These are phyloP conservation scores for Atta colombica DNA, from an alignment of 1,140 invertebrate species.

Conservation along the genomic window DNA sequence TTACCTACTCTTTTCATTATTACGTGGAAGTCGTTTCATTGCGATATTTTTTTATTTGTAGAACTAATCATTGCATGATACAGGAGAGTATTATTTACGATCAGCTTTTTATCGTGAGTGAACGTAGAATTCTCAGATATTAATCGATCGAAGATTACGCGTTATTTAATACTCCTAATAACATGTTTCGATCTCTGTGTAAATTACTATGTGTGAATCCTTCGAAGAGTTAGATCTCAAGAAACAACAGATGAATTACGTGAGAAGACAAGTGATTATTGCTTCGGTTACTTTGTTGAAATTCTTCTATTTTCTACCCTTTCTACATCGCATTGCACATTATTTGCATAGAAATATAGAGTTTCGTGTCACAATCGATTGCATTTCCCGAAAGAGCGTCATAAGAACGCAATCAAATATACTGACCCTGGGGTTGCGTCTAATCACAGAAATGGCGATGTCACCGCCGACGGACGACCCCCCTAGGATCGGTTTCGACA, in stretches of 20 bases:
- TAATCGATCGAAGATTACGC: slow-evolving; percentile 49
- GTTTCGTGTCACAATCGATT: not conserved
- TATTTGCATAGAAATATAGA: not conserved
- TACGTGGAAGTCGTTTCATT: not conserved
- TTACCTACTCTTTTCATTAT: slow-evolving; percentile 3
- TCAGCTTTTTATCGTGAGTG: not conserved
- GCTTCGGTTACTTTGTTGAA: not conserved
- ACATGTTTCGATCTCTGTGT: slow-evolving; percentile 16
- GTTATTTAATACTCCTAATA: slow-evolving; percentile 43
- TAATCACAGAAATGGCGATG: slow-evolving; percentile 76
- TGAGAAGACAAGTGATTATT: not conserved
- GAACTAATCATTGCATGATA: not conserved
- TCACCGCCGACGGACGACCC: slow-evolving; percentile 56
- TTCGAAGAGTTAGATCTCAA: not conserved
- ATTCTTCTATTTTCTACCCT: not conserved
- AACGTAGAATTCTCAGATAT: not conserved
- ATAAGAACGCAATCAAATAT: slow-evolving; percentile 60
- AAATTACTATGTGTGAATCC: not conserved
- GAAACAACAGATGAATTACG: not conserved
- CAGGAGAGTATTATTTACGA: slow-evolving; percentile 35
- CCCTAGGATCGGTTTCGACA: slow-evolving; percentile 73
- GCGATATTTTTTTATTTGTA: slow-evolving; percentile 8
- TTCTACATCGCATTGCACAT: not conserved
- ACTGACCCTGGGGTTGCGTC: slow-evolving; percentile 62
- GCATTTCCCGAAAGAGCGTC: slow-evolving; percentile 40